Percentiles rank a stretch among this genome's conserved stretches.
Conservation (phyloP, 1,140 invertebrate genomes). For the Pseudomyrmex sp. region DNA sequence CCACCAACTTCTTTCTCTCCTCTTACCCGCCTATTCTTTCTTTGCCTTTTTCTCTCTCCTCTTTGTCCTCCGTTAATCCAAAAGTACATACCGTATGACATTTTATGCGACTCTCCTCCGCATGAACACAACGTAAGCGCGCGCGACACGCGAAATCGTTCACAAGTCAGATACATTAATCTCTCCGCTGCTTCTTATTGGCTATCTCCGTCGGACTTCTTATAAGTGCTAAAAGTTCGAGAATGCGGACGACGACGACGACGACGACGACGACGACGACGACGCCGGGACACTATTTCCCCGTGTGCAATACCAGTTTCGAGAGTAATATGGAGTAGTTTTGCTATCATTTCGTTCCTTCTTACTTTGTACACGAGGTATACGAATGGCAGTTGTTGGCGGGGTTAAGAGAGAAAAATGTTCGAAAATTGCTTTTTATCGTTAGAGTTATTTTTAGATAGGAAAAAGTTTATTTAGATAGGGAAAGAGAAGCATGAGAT, state of each 20-base stretch:
- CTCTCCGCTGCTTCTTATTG: conserved; percentile 55
- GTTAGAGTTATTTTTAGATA: no score
- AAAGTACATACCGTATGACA: conserved; percentile 56
- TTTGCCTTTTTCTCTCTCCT: conserved; percentile 20
- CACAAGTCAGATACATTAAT: conserved; percentile 53
- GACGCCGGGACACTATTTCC: conserved; percentile 38
- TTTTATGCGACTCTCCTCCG: conserved; percentile 37
- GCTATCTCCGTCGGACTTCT: conserved; percentile 53
- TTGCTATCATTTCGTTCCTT: conserved; percentile 15
- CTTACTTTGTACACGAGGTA: conserved; percentile 3
- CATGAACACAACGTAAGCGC: conserved; percentile 28
- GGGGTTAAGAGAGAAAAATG: conserved; percentile 22
- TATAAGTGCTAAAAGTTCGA: conserved; percentile 47
- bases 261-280: conserved; percentile 18
- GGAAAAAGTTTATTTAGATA: not conserved
- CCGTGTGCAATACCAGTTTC: conserved; percentile 32
- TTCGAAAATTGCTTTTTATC: conserved; percentile 6
- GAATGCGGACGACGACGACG: conserved; percentile 48
- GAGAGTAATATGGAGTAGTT: conserved; percentile 43
- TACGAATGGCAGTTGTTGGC: conserved; percentile 22
- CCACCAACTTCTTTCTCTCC: conserved; percentile 8
- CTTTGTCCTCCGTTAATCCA: conserved; percentile 58
- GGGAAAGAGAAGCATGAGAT: not conserved
- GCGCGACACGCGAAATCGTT: conserved; percentile 53
- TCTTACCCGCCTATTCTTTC: not conserved